Conservation (phyloP, 2,113 vertebrate species). For the Gila orcuttii region DNA sequence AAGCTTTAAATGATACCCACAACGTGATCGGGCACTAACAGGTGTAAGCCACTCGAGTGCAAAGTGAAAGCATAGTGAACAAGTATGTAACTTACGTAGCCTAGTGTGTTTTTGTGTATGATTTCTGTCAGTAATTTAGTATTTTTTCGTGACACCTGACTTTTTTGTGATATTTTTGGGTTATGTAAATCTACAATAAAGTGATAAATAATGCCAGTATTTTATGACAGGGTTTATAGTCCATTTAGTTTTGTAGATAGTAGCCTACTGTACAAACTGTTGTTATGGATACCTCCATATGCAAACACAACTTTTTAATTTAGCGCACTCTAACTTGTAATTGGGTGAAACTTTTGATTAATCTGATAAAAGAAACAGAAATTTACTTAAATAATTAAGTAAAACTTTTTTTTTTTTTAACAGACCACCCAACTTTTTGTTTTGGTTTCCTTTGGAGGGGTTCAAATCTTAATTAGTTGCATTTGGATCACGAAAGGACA, state of each 20-base stretch:
- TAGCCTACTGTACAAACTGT: background rate
- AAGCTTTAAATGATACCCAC: background rate
- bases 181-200: background rate
- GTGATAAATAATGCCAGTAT: background rate
- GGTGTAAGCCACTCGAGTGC: conserved; percentile 7
- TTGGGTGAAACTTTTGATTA: background rate
- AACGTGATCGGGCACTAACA: conserved; percentile 10
- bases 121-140: background rate
- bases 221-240: conserved; percentile 32
- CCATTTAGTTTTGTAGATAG: background rate
- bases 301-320: background rate
- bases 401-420: background rate
- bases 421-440: background rate
- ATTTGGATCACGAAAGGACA: background rate
- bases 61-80: conserved; percentile 11
- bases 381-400: no score
- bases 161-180: background rate
- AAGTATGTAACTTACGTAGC: background rate
- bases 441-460: background rate
- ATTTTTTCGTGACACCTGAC: background rate
- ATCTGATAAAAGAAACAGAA: background rate
- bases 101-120: no score
- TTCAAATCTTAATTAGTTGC: background rate
- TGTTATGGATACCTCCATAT: background rate
- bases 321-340: background rate